A percentile compares a stretch with the other conserved stretches of the same genome.
phyloP scores from a whole-genome alignment of 1,140 invertebrate species.

The Scaptomyza pallida region DNA sequence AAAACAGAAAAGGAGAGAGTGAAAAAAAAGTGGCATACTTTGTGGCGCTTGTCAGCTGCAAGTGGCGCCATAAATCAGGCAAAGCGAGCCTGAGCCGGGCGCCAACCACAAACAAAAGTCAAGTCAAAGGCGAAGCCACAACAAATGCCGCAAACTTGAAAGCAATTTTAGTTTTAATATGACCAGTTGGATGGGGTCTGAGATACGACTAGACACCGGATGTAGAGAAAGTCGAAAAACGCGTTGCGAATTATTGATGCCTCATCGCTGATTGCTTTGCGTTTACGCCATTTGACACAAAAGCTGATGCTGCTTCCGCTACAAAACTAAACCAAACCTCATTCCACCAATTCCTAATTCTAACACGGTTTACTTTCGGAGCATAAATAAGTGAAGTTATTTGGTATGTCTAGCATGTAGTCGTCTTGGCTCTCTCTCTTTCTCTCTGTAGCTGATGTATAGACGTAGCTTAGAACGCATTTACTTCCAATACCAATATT shows the following conservation, averaged over 20 bases:
- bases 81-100: constrained; percentile 18
- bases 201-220: neutral
- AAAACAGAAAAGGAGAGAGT: neutral
- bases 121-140: constrained; percentile 52
- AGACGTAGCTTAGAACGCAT: constrained; percentile 4
- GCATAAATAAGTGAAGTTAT: constrained; percentile 75
- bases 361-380: constrained; percentile 35
- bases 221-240: constrained; percentile 31
- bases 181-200: constrained; percentile 34
- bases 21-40: constrained; percentile 49
- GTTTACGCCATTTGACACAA: constrained; percentile 75
- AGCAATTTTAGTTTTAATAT: constrained; percentile 73
- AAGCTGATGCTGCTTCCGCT: constrained; percentile 42
- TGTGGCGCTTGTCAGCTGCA: constrained; percentile 60
- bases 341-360: neutral
- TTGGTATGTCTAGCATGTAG: constrained; percentile 75
- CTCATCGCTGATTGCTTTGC: constrained; percentile 78
- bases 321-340: constrained; percentile 4
- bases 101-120: constrained; percentile 44
- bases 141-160: constrained; percentile 43
- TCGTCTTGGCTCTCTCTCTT: constrained; percentile 22
- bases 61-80: constrained; percentile 75
- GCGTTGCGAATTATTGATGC: constrained; percentile 79
- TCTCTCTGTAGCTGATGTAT: constrained; percentile 6
- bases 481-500: neutral